These are phyloP conservation scores for Plutomurus gul DNA, from an alignment of 1,140 invertebrate species.

Conservation along the genomic window DNA sequence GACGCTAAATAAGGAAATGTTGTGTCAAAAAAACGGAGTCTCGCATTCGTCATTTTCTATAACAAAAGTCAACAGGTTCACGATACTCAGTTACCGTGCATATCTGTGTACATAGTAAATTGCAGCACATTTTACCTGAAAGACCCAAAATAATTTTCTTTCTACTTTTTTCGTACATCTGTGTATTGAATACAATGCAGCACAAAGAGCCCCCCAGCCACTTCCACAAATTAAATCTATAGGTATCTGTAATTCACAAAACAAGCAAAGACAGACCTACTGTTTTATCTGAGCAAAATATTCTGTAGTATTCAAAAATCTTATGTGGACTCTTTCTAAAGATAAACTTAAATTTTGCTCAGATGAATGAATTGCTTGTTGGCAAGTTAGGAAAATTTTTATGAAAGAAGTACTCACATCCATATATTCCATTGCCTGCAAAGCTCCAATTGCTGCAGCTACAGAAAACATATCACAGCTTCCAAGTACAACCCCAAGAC, in stretches of 20 bases:
- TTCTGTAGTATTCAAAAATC: too few relatives aligned
- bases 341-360: too few relatives aligned
- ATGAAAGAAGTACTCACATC: too few relatives aligned
- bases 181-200: conserved; percentile 4
- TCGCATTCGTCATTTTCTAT: not conserved
- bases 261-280: too few relatives aligned
- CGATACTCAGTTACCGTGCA: not conserved
- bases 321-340: too few relatives aligned
- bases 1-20: not conserved
- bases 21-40: not conserved
- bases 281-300: too few relatives aligned
- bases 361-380: too few relatives aligned
- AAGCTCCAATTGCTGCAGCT: not conserved
- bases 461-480: not conserved
- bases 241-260: too few relatives aligned
- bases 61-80: not conserved
- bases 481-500: not conserved
- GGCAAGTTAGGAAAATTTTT: too few relatives aligned
- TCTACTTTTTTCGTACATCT: not conserved
- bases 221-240: conserved; percentile 7
- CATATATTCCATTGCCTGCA: not conserved
- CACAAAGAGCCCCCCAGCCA: not conserved
- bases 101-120: not conserved
- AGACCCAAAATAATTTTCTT: not conserved
- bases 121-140: not conserved